phyloP scores from a whole-genome alignment of 2,888 invertebrate species.

The Hydraecia micacea region DNA sequence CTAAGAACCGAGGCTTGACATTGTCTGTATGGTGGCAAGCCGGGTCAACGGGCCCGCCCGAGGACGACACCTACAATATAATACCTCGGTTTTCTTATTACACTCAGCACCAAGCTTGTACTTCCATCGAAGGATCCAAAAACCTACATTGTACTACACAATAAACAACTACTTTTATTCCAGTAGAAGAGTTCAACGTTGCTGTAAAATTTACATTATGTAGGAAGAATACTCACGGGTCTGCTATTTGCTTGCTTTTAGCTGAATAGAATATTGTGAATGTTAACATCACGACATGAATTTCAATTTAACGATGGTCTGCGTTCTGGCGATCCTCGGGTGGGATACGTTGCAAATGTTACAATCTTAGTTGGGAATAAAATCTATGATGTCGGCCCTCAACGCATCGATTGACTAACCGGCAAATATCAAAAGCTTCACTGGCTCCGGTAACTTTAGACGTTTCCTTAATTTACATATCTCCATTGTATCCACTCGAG shows the following conservation, averaged over 20 bases:
- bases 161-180: slow-evolving; percentile 66
- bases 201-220: slow-evolving; percentile 71
- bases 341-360: slow-evolving; percentile 64
- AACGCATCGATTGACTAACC: slow-evolving; percentile 68
- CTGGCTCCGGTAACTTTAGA: slow-evolving; percentile 70
- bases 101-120: slow-evolving; percentile 14
- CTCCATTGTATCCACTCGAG: slow-evolving; percentile 83
- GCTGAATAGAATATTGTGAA: slow-evolving; percentile 77
- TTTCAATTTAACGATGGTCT: slow-evolving; percentile 78
- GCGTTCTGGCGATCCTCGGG: slow-evolving; percentile 59
- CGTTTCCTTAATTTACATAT: slow-evolving; percentile 85
- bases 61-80: slow-evolving; percentile 19
- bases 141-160: slow-evolving; percentile 53
- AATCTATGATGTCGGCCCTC: slow-evolving; percentile 67
- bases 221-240: slow-evolving; percentile 69
- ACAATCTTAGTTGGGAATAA: slow-evolving; percentile 72
- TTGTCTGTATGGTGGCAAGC: slow-evolving; percentile 51
- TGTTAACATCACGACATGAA: slow-evolving; percentile 77
- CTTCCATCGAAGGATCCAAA: slow-evolving; percentile 31
- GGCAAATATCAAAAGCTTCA: slow-evolving; percentile 74
- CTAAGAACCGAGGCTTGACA: slow-evolving; percentile 70
- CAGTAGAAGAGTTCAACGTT: slow-evolving; percentile 62
- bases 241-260: slow-evolving; percentile 74
- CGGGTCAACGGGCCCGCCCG: slow-evolving; percentile 49
- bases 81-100: slow-evolving; percentile 24